A percentile compares a stretch with the other conserved stretches of the same genome.
Evolutionary conservation across 2,888 invertebrate genomes (phyloP).

Genomic region (Coelinius sp.): DNA sequence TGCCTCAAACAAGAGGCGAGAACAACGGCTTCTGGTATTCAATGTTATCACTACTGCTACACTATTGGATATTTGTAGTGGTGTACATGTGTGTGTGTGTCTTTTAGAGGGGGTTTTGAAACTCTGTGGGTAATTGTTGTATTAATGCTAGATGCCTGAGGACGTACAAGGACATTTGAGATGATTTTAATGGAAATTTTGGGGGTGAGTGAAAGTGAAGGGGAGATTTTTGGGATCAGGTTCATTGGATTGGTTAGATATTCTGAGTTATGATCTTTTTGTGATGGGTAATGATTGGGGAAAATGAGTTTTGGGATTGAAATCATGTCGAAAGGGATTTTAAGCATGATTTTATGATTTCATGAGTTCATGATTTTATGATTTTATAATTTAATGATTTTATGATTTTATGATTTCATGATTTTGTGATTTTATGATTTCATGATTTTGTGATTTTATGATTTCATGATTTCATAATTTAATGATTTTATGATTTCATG

Average conservation of each 20-base stretch:
- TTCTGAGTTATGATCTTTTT: neutral
- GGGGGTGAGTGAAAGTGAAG: neutral
- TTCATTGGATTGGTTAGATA: neutral
- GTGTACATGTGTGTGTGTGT: neutral
- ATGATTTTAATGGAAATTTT: neutral
- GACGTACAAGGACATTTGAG: neutral
- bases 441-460: too few species aligned
- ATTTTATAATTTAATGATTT: too few species aligned
- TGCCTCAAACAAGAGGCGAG: conserved; percentile 5
- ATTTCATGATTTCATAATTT: too few species aligned
- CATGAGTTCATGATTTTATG: too few species aligned
- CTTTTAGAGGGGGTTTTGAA: conserved; percentile 1
- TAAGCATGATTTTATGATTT: too few species aligned
- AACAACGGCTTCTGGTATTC: conserved; percentile 8
- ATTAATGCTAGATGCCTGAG: neutral
- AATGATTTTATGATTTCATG: too few species aligned
- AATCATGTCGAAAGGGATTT: too few species aligned
- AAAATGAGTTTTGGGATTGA: too few species aligned
- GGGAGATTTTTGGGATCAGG: neutral
- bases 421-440: too few species aligned
- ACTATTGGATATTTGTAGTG: neutral
- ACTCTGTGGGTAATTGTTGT: neutral
- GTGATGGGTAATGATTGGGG: too few species aligned
- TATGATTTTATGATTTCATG: too few species aligned
- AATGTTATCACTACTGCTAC: conserved; percentile 16